Base-by-base conservation (phyloP, 37 sponge, comb jelly and placozoan species). In the Ianthella basta region DNA sequence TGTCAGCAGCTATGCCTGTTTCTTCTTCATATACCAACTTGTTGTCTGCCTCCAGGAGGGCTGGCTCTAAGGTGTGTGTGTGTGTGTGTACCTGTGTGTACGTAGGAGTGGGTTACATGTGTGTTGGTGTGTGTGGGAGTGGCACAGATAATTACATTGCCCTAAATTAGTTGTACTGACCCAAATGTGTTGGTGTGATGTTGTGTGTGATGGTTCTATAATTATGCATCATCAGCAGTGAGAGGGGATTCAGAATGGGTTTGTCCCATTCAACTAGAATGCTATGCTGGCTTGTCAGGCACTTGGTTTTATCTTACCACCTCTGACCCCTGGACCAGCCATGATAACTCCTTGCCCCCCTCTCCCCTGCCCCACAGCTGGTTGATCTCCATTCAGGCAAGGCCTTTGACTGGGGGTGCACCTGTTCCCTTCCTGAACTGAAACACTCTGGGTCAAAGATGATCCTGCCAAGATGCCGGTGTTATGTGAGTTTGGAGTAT, bases 351-450 rank as follows among this genome's bases (percentile, higher is more conserved):
- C 18, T 18, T 56, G 59, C 16, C 34, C 29, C 69, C 44, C 50
- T 30, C 59, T 12, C 38, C 60, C 64, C n/a, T 40, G 15, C 59
- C 38, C 82, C n/a, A 8, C 40, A 88, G 59, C 85, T 85, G 41
- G 95, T 87, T 37, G 89, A 89, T 56, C 86, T 95, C 16, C 81
- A 86, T 30, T 95, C 92, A 10, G 95, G 95, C 8, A 57, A 85
- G 38, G 95, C 92, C 15, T 95, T 95, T 85, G 95, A 95, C 82
- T 91, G 68, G 54, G 92, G 92, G 41, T 95, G 95, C 64, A 73
- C 36, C 30, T 95, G 95, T 77, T 81, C 82, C 56, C 41, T 85
- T 32, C 78, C 85, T 0, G 61, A 83, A n/a, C 63, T 57, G 23
- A 60, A 15, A 14, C 77, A 25, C 72, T 15, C 27, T 4, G 30